Percentiles rank a stretch among this genome's conserved stretches.
phyloP scores from a whole-genome alignment of 2,113 vertebrate genomes.

The Otocyon megalotis region DNA sequence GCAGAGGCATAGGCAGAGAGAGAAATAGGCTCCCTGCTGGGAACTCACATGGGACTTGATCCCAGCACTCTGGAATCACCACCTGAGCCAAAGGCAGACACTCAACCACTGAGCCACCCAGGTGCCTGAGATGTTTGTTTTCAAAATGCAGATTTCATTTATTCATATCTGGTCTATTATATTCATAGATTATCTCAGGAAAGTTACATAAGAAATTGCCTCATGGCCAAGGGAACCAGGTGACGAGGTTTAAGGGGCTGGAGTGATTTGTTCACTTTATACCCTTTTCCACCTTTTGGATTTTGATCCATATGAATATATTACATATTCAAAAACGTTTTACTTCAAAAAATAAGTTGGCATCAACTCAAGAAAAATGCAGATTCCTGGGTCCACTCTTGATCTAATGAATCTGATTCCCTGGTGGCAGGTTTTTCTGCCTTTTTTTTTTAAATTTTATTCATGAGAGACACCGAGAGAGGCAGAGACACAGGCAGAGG shows the following conservation, averaged over 20 bases:
- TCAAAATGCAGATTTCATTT: neutral
- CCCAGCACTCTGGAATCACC: too few species aligned
- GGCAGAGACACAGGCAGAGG: too few species aligned
- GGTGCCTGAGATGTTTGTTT: neutral
- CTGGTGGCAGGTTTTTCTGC: neutral
- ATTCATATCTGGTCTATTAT: neutral
- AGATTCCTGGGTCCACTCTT: neutral
- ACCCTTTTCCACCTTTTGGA: slow-evolving; percentile 4
- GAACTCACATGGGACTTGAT: too few species aligned
- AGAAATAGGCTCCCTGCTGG: too few species aligned
- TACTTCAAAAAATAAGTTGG: neutral
- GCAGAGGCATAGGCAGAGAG: too few species aligned
- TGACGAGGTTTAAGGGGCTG: neutral
- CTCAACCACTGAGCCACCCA: too few species aligned
- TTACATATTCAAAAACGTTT: neutral
- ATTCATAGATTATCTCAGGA: slow-evolving; percentile 33
- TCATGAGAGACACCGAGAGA: too few species aligned
- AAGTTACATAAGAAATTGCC: slow-evolving; percentile 9
- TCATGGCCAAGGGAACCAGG: neutral
- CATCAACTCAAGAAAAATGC: slow-evolving; percentile 23
- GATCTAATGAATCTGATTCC: neutral
- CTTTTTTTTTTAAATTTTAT: neutral
- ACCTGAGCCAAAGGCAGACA: too few species aligned
- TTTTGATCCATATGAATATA: neutral
- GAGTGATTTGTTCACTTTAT: slow-evolving; percentile 38